phyloP scores from a whole-genome alignment of 2,888 invertebrate genomes.

The Abrostola tripartita region DNA sequence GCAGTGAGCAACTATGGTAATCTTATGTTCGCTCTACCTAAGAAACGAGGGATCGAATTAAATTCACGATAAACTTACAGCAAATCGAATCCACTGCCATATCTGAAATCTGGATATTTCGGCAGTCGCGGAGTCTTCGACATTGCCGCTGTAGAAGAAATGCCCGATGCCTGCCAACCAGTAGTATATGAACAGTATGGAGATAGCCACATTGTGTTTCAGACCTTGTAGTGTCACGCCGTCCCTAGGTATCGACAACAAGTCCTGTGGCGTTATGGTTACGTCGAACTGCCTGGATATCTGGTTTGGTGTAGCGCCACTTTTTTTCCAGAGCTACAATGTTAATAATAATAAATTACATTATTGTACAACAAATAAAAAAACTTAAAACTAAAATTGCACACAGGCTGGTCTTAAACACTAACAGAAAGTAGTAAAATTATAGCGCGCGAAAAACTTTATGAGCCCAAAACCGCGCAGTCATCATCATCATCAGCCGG shows the following conservation, averaged over 20 bases:
- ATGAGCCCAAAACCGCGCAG: too few species aligned
- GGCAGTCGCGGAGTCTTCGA: slow-evolving; percentile 93
- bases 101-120: slow-evolving; percentile 92
- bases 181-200: slow-evolving; percentile 90
- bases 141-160: slow-evolving; percentile 89
- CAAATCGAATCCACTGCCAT: slow-evolving; percentile 92
- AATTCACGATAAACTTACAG: slow-evolving; percentile 70
- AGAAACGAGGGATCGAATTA: too few species aligned
- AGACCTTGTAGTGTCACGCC: slow-evolving; percentile 90
- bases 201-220: slow-evolving; percentile 90
- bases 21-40: too few species aligned
- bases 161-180: slow-evolving; percentile 91
- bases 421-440: too few species aligned
- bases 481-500: too few species aligned
- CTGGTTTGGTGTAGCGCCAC: slow-evolving; percentile 85
- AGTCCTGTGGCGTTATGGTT: slow-evolving; percentile 80
- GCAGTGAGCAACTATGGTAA: too few species aligned
- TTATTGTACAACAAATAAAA: too few species aligned
- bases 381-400: too few species aligned
- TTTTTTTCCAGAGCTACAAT: slow-evolving; percentile 84
- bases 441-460: too few species aligned
- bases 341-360: not conserved
- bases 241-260: slow-evolving; percentile 89
- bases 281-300: slow-evolving; percentile 76
- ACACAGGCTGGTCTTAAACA: too few species aligned